These are phyloP conservation scores for Synergus umbraculus DNA, from an alignment of 2,888 invertebrate species.

Conservation along the genomic window DNA sequence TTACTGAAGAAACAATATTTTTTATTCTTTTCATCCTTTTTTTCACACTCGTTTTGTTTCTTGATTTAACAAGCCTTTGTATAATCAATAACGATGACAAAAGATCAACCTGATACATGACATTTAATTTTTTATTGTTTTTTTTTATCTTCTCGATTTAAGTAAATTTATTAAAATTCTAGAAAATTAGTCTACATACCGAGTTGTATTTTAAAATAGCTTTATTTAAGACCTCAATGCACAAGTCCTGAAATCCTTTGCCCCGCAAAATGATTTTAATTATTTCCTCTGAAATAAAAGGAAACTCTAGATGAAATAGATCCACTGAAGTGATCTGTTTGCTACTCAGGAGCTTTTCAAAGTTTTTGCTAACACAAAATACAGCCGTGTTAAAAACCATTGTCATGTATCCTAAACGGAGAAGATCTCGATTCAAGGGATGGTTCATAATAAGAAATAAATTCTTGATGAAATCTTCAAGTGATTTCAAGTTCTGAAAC, in stretches of 20 bases:
- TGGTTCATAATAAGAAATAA: constrained; percentile 47
- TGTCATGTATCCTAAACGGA: constrained; percentile 52
- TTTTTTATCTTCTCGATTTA: neutral
- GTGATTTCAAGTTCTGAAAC: constrained; percentile 57
- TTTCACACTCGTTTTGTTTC: constrained; percentile 42
- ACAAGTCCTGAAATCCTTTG: constrained; percentile 53
- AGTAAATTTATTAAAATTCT: neutral
- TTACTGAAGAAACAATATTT: neutral
- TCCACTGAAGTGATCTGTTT: constrained; percentile 17
- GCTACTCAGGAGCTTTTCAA: constrained; percentile 45
- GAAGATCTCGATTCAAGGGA: constrained; percentile 27
- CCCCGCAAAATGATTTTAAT: constrained; percentile 53
- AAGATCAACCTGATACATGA: constrained; percentile 60
- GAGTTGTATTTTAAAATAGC: constrained; percentile 52
- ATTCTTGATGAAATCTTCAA: constrained; percentile 51
- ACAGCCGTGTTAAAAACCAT: constrained; percentile 59
- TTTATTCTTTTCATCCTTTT: constrained; percentile 41
- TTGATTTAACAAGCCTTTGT: constrained; percentile 45
- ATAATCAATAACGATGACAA: constrained; percentile 58
- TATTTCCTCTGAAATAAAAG: constrained; percentile 58
- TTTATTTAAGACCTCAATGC: constrained; percentile 52
- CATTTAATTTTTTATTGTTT: constrained; percentile 33
- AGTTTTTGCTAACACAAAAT: constrained; percentile 55
- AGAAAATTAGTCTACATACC: constrained; percentile 50
- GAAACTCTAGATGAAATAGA: constrained; percentile 51